Evolutionary conservation across 2,797 vertebrate species (phyloP), one percentile per base, ranked within the genome.

Genomic region (Sandelia bainsii): DNA sequence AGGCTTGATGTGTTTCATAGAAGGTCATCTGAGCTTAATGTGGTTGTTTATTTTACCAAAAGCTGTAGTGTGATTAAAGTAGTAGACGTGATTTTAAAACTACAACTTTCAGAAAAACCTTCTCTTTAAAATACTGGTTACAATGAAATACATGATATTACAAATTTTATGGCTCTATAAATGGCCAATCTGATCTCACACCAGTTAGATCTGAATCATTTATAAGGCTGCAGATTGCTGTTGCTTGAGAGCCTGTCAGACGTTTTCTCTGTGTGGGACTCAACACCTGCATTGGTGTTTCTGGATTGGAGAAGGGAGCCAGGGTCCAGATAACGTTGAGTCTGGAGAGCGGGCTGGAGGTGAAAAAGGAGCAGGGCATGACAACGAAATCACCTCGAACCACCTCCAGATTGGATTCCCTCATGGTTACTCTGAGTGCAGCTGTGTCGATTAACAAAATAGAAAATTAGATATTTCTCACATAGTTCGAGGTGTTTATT

Each of bases 251-350:
- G 25, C 25, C 32, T 34, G 32, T 34, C 6, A 11, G 11, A 37
- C 11, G 11, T 37, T 4, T 12, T 37, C 37, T 37, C 29, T 32
- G 29, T 32, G 29, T 32, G 29, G 29, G 37, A 19, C 19, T 51
- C 7, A 50, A 4, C 40, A 95, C 94, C 94, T 96, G 96, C 48
- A 82, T 87, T 0, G 96, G 96, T 7, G 49, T 81, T n/a, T 86
- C 78, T 2, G 94, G 94, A 34, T 92, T 93, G 34, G 88, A 90
- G 60, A 88, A 69, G 0, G 94, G 95, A 14, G 91, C 89, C 70
- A 95, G 66, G 0, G 95, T 96, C 96, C 95, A 96, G 87, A 96
- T 95, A 40, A 96, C 85, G 76, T 94, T 96, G 77, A 96, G 95
- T 48, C 92, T 93, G 74, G 86, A 93, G 51, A 95, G 84, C 0